A percentile compares a stretch with the other conserved stretches of the same genome.
Evolutionary conservation across 2,797 vertebrate species (phyloP).

Genomic region (Chelon labrosus): DNA sequence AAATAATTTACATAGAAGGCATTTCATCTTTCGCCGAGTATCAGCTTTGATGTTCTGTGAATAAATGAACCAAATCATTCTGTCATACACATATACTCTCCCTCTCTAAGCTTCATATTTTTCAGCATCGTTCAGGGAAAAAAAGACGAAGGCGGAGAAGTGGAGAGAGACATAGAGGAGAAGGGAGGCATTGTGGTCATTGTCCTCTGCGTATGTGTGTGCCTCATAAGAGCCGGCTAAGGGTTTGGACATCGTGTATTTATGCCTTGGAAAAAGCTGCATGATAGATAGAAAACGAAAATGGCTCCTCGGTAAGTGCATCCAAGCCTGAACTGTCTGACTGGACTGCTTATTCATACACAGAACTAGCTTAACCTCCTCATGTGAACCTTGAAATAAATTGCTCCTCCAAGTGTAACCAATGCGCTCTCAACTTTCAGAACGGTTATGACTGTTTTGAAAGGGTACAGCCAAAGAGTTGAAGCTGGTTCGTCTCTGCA

Average conservation of each 20-base stretch:
- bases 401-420: constrained; percentile 69
- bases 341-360: constrained; percentile 63
- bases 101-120: constrained; percentile 2
- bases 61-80: constrained; percentile 51
- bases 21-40: constrained; percentile 39
- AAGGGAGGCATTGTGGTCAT: constrained; percentile 16
- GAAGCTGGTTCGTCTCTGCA: constrained; percentile 1
- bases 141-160: constrained; percentile 9
- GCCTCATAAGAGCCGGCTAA: constrained; percentile 11
- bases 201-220: constrained; percentile 4
- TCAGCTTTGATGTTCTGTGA: constrained; percentile 50
- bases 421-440: constrained; percentile 50
- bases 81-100: not conserved
- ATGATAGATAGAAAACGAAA: constrained; percentile 47
- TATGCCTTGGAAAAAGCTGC: constrained; percentile 36
- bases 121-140: constrained; percentile 17
- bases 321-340: constrained; percentile 44
- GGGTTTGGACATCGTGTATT: constrained; percentile 40
- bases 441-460: constrained; percentile 45
- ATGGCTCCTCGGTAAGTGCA: constrained; percentile 37
- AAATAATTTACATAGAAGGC: constrained; percentile 53
- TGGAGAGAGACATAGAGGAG: constrained; percentile 6
- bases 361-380: constrained; percentile 57
- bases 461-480: constrained; percentile 24
- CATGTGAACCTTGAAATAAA: constrained; percentile 70